phyloP scores from a whole-genome alignment of 2,113 vertebrate genomes.

The Alaudala cheleensis region DNA sequence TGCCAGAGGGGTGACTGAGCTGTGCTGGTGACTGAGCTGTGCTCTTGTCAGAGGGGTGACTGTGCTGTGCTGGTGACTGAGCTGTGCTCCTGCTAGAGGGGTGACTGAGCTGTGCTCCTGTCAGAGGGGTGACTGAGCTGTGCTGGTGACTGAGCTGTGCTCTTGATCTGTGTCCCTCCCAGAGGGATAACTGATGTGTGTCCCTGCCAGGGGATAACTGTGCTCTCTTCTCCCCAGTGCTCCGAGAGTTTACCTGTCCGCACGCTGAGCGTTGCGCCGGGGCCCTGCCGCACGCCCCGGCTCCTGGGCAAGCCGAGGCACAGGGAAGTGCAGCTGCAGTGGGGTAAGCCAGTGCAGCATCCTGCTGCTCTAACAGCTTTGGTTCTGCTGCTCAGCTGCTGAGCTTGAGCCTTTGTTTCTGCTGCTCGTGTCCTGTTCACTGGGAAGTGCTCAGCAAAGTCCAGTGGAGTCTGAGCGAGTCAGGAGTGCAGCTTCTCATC shows the following conservation, averaged over 20 bases:
- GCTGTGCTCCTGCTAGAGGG: background rate
- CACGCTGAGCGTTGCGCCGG: conserved; percentile 89
- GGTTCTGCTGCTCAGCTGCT: background rate
- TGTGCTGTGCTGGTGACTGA: background rate
- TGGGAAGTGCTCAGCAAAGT: background rate
- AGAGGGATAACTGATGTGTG: background rate
- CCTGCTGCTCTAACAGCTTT: background rate
- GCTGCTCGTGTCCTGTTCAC: background rate
- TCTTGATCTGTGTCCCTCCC: background rate
- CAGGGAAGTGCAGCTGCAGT: conserved; percentile 92
- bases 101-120: background rate
- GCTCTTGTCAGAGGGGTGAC: background rate
- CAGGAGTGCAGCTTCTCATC: background rate
- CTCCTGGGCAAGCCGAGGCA: conserved; percentile 92
- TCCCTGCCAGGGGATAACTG: background rate
- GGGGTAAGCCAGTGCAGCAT: conserved; percentile 80
- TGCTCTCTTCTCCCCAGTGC: conserved; percentile 72
- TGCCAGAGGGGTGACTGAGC: background rate
- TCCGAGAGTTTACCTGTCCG: conserved; percentile 88
- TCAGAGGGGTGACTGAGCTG: background rate
- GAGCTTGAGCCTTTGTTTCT: background rate
- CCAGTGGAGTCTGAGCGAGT: background rate
- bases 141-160: background rate
- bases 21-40: background rate
- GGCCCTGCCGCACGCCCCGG: conserved; percentile 85